phyloP scores from a whole-genome alignment of 1,140 invertebrate genomes.

The Drosophila bocqueti region DNA sequence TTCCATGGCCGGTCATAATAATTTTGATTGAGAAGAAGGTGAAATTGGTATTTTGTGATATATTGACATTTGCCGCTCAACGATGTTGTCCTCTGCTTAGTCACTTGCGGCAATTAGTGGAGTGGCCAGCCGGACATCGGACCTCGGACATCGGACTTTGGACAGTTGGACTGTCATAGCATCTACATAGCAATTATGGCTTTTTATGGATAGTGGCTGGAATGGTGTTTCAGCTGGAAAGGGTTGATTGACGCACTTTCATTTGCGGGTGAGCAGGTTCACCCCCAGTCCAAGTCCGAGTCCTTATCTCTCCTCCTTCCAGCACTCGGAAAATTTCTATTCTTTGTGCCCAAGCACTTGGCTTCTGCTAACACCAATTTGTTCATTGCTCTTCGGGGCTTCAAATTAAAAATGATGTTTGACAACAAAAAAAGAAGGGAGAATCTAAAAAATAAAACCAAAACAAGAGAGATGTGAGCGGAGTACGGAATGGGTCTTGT shows the following conservation, averaged over 20 bases:
- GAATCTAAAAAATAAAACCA: slow-evolving; percentile 4
- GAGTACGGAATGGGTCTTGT: neutral
- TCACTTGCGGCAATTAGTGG: slow-evolving; percentile 73
- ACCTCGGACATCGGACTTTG: neutral
- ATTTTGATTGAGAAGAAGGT: slow-evolving; percentile 82
- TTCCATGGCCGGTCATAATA: slow-evolving; percentile 76
- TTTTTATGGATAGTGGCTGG: slow-evolving; percentile 53
- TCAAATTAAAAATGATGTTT: slow-evolving; percentile 77
- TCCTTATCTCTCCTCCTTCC: neutral
- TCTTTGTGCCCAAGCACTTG: slow-evolving; percentile 68
- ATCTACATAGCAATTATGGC: slow-evolving; percentile 76
- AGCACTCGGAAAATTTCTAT: slow-evolving; percentile 9
- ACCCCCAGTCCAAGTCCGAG: slow-evolving; percentile 2
- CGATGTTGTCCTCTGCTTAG: slow-evolving; percentile 74
- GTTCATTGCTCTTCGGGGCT: slow-evolving; percentile 73
- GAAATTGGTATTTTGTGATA: slow-evolving; percentile 83
- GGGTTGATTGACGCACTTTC: slow-evolving; percentile 73
- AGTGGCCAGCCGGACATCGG: slow-evolving; percentile 33
- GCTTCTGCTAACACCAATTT: slow-evolving; percentile 82
- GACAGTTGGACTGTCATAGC: slow-evolving; percentile 21
- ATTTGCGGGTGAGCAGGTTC: slow-evolving; percentile 38
- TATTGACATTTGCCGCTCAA: slow-evolving; percentile 76
- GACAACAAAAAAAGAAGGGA: slow-evolving; percentile 33
- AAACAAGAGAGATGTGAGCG: slow-evolving; percentile 14
- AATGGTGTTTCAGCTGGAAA: slow-evolving; percentile 28